Conservation (phyloP, 2,888 invertebrate genomes). For the Idaea aversata region DNA sequence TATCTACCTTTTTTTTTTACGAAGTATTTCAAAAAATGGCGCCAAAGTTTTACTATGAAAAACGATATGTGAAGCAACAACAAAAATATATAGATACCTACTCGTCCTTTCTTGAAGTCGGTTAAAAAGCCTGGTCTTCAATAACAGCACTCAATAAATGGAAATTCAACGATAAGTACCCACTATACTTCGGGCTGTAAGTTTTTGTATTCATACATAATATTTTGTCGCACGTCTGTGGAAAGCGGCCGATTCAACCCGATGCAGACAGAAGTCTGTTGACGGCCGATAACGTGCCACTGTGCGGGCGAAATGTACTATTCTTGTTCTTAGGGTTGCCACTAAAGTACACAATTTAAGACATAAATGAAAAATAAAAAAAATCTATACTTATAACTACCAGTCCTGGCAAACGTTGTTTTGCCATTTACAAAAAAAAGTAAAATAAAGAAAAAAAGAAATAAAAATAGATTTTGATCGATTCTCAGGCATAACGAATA, state of each 20-base stretch:
- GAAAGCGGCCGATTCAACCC: slow-evolving; percentile 24
- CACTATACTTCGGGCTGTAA: not conserved
- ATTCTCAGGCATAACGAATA: no score
- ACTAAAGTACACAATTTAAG: not conserved
- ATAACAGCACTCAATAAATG: not conserved
- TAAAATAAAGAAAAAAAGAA: no score
- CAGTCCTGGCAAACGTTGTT: no score
- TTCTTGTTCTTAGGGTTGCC: slow-evolving; percentile 38
- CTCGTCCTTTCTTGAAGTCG: no score
- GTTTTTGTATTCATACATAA: slow-evolving; percentile 14
- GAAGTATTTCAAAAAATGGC: no score
- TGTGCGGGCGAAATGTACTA: slow-evolving; percentile 35
- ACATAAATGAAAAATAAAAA: not conserved
- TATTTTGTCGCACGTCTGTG: slow-evolving; percentile 5
- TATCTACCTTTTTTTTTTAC: no score
- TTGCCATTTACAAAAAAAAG: no score
- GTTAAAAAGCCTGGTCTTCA: not conserved
- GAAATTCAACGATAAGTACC: not conserved
- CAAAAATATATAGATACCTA: no score
- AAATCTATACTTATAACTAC: not conserved
- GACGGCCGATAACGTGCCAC: slow-evolving; percentile 41
- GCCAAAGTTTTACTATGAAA: no score
- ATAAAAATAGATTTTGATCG: no score
- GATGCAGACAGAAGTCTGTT: slow-evolving; percentile 32
- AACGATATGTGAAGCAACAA: no score